These are phyloP conservation scores for Microctonus hyperodae DNA, from an alignment of 2,888 invertebrate genomes.

Conservation along the genomic window DNA sequence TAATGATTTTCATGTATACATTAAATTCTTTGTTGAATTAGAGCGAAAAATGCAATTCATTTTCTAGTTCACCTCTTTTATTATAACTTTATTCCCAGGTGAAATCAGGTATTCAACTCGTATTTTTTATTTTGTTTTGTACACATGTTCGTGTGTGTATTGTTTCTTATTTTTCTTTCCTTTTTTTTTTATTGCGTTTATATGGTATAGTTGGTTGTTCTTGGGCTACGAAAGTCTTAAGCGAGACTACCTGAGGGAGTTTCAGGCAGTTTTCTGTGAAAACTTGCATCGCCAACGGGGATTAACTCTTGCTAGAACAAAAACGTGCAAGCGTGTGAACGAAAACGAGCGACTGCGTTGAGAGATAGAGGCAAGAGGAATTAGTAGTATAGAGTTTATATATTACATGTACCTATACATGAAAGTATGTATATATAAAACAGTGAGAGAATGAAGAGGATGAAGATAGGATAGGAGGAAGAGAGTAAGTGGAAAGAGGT, in stretches of 20 bases:
- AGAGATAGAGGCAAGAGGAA: constrained; percentile 17
- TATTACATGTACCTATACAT: no score
- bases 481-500: constrained; percentile 8
- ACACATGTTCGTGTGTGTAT: not conserved
- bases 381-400: constrained; percentile 6
- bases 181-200: constrained; percentile 17
- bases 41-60: constrained; percentile 44
- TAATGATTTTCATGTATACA: no score
- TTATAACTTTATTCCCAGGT: constrained; percentile 31
- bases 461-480: not conserved
- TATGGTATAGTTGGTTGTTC: constrained; percentile 24
- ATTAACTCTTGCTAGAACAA: constrained; percentile 56
- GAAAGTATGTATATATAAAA: not conserved
- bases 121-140: constrained; percentile 1
- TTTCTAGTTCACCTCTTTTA: constrained; percentile 46
- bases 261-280: constrained; percentile 49
- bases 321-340: constrained; percentile 45
- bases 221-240: constrained; percentile 12
- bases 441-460: not conserved
- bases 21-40: not conserved
- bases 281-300: constrained; percentile 47
- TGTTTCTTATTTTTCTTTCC: not conserved
- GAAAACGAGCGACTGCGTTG: constrained; percentile 32
- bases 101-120: constrained; percentile 18
- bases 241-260: constrained; percentile 38